phyloP scores from a whole-genome alignment of 2,888 invertebrate genomes.

The Suillia variegata region DNA sequence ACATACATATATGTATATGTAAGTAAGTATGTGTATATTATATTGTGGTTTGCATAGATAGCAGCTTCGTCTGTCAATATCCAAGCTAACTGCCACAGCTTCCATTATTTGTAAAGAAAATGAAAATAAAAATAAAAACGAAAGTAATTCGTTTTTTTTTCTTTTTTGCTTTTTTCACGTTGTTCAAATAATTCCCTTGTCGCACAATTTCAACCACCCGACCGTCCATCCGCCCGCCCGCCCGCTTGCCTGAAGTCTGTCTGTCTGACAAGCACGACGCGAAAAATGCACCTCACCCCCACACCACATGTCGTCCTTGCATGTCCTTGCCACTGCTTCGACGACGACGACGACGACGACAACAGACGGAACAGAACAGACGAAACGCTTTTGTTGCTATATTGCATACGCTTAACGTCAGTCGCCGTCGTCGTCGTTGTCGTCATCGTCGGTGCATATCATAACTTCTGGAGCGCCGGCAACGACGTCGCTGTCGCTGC shows the following conservation, averaged over 20 bases:
- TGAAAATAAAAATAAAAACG: conserved; percentile 26
- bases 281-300: neutral
- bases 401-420: conserved; percentile 14
- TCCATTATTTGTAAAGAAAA: too few species aligned
- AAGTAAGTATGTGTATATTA: too few species aligned
- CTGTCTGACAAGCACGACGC: too few species aligned
- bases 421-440: conserved; percentile 12
- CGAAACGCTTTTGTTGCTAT: too few species aligned
- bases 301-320: neutral
- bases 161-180: neutral
- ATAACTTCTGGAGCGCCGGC: conserved; percentile 17
- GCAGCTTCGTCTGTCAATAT: too few species aligned
- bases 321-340: conserved; percentile 7
- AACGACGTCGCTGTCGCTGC: conserved; percentile 4
- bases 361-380: too few species aligned
- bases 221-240: too few species aligned
- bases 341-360: too few species aligned
- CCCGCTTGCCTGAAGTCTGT: too few species aligned
- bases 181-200: neutral
- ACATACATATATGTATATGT: too few species aligned
- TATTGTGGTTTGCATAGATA: too few species aligned
- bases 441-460: conserved; percentile 19
- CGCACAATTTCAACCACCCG: neutral
- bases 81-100: too few species aligned
- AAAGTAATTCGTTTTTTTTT: conserved; percentile 24